phyloP scores from a whole-genome alignment of 2,888 invertebrate genomes.

The Ernsta delagoae region DNA sequence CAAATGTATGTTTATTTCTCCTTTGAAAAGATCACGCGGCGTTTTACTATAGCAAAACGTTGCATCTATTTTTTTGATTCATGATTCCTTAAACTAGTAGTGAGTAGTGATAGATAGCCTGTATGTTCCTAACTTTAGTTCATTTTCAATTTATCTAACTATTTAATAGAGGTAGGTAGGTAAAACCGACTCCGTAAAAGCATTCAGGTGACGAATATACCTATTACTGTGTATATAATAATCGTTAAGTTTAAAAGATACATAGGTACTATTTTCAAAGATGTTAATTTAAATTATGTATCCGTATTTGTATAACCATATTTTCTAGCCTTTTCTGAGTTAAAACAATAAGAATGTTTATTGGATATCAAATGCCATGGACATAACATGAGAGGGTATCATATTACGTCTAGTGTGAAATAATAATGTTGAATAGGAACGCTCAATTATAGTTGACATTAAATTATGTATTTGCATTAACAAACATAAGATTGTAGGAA shows the following conservation, averaged over 20 bases:
- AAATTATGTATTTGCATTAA: conserved; percentile 15
- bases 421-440: conserved; percentile 25
- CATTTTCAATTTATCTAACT: too few species aligned
- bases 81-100: too few species aligned
- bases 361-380: background rate
- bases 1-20: conserved; percentile 32
- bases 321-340: background rate
- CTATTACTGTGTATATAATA: background rate
- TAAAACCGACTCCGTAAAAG: background rate
- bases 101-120: too few species aligned
- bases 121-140: too few species aligned
- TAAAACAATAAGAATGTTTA: conserved; percentile 19
- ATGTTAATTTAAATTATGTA: background rate
- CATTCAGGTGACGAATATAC: background rate
- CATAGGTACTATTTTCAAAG: background rate
- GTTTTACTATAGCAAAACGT: background rate
- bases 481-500: background rate
- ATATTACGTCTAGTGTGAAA: conserved; percentile 29
- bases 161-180: background rate
- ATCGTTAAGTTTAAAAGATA: too few species aligned
- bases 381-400: conserved; percentile 18
- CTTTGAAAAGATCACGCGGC: conserved; percentile 18
- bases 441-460: conserved; percentile 26
- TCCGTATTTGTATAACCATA: background rate
- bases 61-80: too few species aligned